A percentile compares a stretch with the other conserved stretches of the same genome.
Evolutionary conservation across 1,140 invertebrate genomes (phyloP).

Genomic region (Neodiprion pinetum): DNA sequence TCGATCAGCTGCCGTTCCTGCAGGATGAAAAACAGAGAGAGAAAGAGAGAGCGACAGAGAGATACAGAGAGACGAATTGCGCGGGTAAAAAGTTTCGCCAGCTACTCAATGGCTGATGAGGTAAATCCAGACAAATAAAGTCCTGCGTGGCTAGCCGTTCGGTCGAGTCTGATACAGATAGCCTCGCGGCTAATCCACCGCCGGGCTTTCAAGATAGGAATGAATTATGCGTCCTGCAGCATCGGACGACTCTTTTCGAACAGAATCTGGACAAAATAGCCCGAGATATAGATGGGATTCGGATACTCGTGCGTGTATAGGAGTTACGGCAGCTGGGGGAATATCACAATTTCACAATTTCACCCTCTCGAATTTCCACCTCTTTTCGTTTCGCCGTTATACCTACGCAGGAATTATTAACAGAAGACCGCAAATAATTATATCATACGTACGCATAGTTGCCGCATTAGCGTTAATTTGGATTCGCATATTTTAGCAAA

Average conservation of each 20-base stretch:
- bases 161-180: neutral
- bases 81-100: slow-evolving; percentile 1
- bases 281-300: neutral
- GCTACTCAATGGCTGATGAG: neutral
- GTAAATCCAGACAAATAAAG: slow-evolving; percentile 2
- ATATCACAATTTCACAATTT: too few relatives aligned
- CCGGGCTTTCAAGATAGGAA: slow-evolving; percentile 5
- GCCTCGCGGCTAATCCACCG: neutral
- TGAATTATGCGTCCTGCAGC: neutral
- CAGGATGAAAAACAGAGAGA: neutral
- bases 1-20: neutral
- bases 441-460: too few relatives aligned
- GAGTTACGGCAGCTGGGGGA: too few relatives aligned
- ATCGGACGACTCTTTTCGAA: neutral
- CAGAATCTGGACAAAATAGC: neutral
- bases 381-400: too few relatives aligned
- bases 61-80: neutral
- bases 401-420: too few relatives aligned
- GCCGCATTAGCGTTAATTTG: too few relatives aligned
- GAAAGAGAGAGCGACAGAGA: too few relatives aligned
- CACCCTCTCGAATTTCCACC: too few relatives aligned
- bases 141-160: neutral
- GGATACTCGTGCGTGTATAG: too few relatives aligned
- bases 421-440: too few relatives aligned
- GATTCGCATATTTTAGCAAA: too few relatives aligned